Evolutionary conservation across 2,113 vertebrate genomes (phyloP), one percentile per base, ranked within the genome.

Genomic region (Osmerus mordax): DNA sequence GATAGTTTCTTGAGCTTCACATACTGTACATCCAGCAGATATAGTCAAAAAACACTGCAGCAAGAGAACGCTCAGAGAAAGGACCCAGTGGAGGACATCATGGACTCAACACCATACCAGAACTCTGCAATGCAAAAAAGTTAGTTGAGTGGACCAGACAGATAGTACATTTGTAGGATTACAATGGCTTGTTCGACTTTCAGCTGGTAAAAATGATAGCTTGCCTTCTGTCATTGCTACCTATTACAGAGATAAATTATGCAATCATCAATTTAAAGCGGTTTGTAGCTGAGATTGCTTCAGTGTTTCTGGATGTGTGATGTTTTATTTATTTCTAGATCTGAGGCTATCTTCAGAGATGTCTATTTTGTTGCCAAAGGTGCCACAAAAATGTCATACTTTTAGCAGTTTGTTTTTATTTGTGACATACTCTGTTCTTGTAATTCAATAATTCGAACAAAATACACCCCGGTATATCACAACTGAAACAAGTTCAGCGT

Each of bases 241-340:
- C 53, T 70, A 61, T 59, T 76, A 36, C 29, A 29, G 51, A 53
- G 58, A 77, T 80, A 67, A 70, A 69, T 77, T 62, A 74, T 77
- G 75, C 69, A 76, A 68, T 76, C n/a, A 78, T 73, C 78, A 67
- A 65, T 78, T 72, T 70, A 69, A 76, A 78, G 63, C 55, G 66
- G 56, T 65, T 69, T 76, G 75, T 60, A 66, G 64, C 63, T 68
- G 55, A 74, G 70, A 81, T 70, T 75, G 76, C 72, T 54, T 65
- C 61, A 53, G 63, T 76, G 75, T 76, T 28, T 68, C 25, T 63
- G 72, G 41, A 25, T 52, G 16, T 72, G 58, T 53, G 73, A 76
- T 76, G 62, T 76, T 82, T 71, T 78, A 69, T 70, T 79, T 75
- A 77, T 73, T 66, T 54, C 56, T 23, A 36, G 21, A 67, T 66